phyloP scores from a whole-genome alignment of 2,888 invertebrate genomes.

The Thysanoteuthis rhombus region DNA sequence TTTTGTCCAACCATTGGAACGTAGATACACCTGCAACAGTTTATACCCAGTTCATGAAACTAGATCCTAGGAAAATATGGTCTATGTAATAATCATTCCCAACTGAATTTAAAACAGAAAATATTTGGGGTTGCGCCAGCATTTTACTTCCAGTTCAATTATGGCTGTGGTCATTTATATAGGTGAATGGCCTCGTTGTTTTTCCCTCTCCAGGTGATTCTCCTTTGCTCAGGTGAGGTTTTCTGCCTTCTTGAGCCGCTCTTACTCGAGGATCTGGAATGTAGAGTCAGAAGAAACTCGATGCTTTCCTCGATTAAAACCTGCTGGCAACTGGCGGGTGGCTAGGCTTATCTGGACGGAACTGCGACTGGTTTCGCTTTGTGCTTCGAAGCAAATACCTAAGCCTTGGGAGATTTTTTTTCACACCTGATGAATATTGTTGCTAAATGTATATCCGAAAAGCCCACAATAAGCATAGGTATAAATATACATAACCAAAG shows the following conservation, averaged over 20 bases:
- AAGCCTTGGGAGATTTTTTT: background rate
- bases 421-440: background rate
- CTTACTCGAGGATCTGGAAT: no score
- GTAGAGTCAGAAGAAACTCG: no score
- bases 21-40: background rate
- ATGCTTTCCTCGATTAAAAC: no score
- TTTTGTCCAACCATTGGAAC: background rate
- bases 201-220: background rate
- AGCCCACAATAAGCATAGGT: background rate
- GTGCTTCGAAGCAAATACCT: background rate
- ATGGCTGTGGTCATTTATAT: background rate
- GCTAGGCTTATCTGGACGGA: no score
- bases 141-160: background rate
- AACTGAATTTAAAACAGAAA: background rate
- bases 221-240: no score
- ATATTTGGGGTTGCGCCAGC: background rate
- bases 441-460: background rate
- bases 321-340: no score
- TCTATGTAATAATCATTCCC: background rate
- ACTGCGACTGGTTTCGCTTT: background rate
- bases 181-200: background rate
- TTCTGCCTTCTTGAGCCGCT: no score
- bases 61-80: background rate
- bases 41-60: background rate
- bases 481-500: background rate